These are phyloP conservation scores for Acronicta leporina DNA, from an alignment of 2,888 invertebrate genomes.

Conservation along the genomic window DNA sequence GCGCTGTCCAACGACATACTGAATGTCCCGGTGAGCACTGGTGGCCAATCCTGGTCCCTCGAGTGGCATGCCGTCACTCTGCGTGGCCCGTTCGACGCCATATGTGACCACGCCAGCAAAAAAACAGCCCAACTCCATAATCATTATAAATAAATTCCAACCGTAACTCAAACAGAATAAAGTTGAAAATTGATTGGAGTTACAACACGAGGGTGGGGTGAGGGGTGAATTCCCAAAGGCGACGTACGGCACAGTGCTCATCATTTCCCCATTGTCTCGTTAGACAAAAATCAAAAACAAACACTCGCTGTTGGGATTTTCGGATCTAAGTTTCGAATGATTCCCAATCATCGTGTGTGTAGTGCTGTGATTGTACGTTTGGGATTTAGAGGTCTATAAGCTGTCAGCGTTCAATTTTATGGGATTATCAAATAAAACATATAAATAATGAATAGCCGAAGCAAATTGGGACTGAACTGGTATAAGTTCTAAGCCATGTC, in stretches of 20 bases:
- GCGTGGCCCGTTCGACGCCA: slow-evolving; percentile 87
- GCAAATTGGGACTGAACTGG: not conserved
- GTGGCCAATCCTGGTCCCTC: slow-evolving; percentile 84
- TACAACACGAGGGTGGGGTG: slow-evolving; percentile 70
- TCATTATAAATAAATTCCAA: slow-evolving; percentile 62
- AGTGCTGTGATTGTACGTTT: slow-evolving; percentile 72
- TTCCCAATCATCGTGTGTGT: slow-evolving; percentile 78
- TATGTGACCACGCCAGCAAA: slow-evolving; percentile 73
- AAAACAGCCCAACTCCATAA: slow-evolving; percentile 68
- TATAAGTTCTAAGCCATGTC: too few species aligned
- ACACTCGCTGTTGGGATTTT: slow-evolving; percentile 85
- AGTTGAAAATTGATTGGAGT: slow-evolving; percentile 67
- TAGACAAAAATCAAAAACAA: slow-evolving; percentile 89
- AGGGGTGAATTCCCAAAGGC: slow-evolving; percentile 87
- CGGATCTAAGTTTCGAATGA: slow-evolving; percentile 82
- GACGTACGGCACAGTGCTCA: slow-evolving; percentile 84
- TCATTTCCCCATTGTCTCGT: slow-evolving; percentile 90
- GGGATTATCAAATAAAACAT: slow-evolving; percentile 21
- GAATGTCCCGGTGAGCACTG: slow-evolving; percentile 74
- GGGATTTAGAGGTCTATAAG: slow-evolving; percentile 70
- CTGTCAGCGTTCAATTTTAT: slow-evolving; percentile 44
- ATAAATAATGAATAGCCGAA: slow-evolving; percentile 1
- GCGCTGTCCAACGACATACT: slow-evolving; percentile 74
- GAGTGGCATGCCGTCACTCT: slow-evolving; percentile 86
- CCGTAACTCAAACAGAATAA: slow-evolving; percentile 65